Evolutionary conservation across 2,888 invertebrate species (phyloP).

Genomic region (Drosophila recens): DNA sequence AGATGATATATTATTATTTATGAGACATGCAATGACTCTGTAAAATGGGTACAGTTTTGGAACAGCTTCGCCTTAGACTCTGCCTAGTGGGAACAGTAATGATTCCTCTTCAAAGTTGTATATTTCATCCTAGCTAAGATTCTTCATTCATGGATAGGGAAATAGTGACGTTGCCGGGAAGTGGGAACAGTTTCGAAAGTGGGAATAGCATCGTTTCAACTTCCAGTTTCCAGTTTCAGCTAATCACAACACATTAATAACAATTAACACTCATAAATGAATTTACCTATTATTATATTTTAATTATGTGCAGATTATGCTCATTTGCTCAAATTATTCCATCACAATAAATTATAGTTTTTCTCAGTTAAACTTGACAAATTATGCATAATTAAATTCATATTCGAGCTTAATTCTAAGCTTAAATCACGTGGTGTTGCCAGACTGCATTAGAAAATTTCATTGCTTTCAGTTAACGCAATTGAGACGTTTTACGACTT

Average conservation of each 20-base stretch:
- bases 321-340: slow-evolving; percentile 2
- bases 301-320: background rate
- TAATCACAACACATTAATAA: background rate
- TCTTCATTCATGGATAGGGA: no score
- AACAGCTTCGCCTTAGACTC: background rate
- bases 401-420: background rate
- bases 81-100: no score
- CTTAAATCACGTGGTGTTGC: background rate
- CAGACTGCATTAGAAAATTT: slow-evolving; percentile 5
- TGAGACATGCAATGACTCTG: background rate
- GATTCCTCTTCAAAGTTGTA: no score
- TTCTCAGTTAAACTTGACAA: background rate
- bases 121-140: no score
- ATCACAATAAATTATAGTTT: background rate
- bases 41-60: background rate
- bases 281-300: slow-evolving; percentile 3
- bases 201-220: background rate
- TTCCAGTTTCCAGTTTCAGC: background rate
- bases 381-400: background rate
- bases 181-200: background rate
- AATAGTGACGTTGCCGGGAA: no score
- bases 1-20: background rate
- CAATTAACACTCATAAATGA: slow-evolving; percentile 3
- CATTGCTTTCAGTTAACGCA: background rate
- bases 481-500: background rate